Evolutionary conservation across 2,888 invertebrate species (phyloP), one percentile per base, ranked within the genome.

Genomic region (Chymomyza fuscimana): DNA sequence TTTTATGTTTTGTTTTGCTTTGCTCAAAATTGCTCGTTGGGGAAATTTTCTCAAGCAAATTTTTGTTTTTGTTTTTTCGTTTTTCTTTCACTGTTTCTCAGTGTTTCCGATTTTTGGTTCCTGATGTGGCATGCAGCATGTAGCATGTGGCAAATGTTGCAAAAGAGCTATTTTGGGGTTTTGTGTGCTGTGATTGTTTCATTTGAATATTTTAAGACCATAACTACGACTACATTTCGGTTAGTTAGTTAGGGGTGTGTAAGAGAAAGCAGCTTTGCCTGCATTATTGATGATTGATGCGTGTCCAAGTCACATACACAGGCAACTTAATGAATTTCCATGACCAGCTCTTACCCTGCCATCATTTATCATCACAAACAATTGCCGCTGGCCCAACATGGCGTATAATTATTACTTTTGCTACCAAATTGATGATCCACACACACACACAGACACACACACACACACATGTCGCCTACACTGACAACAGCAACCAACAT

Each of bases 341-440:
- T 80, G 81, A 75, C 67, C 80, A 70, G 60, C 52, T 25, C 58
- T 3, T 46, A 12, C 25, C 4, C 36, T 40, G 72, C 68, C 52
- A 85, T 87, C 85, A 85, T 85, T 85, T 88, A 85, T 85, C 88
- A 85, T 87, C 76, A 76, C 87, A 76, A 87, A 85, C 85, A 85
- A 85, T 85, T 87, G 88, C 82, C 79, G 64, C 72, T 63, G 70
- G 88, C 76, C 67, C 68, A 77, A 80, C 83, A 78, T 78, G 82
- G 66, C 56, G 75, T 73, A 84, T 85, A 85, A 85, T 85, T 88
- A 85, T 88, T 76, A 65, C 71, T 67, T 76, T 62, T 68, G 64
- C 61, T 67, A 65, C 62, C 65, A 62, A 61, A 65, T 62, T 51
- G 46, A 60, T 67, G 56, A 72, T 58, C 32, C 67, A 29, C 59